Percentiles rank a stretch among this genome's conserved stretches.
Evolutionary conservation across 2,113 vertebrate genomes (phyloP).

Genomic region (Thunnus maccoyii): DNA sequence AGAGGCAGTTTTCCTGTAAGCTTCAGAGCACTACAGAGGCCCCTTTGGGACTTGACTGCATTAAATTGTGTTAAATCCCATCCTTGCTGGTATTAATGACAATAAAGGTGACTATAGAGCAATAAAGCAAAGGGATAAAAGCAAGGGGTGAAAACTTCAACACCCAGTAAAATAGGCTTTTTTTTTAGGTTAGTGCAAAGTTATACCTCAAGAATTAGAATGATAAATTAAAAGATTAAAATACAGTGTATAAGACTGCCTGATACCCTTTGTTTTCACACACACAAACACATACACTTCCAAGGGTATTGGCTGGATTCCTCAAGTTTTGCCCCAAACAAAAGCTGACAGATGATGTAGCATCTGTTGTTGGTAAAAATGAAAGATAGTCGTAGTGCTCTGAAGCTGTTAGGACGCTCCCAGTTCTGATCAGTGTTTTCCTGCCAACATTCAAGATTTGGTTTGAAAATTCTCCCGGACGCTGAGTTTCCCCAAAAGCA

Average conservation of each 20-base stretch:
- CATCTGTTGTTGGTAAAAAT: not conserved
- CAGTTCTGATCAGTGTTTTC: not conserved
- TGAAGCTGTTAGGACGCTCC: constrained; percentile 9
- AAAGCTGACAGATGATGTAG: not conserved
- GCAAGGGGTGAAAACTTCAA: not conserved
- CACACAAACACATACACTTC: not conserved
- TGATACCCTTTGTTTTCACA: not conserved
- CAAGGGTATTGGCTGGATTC: not conserved
- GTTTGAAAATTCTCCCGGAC: not conserved
- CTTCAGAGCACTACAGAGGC: constrained; percentile 5
- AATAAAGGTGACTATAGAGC: not conserved
- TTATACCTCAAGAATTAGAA: not conserved
- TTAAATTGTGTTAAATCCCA: not conserved
- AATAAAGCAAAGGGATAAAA: not conserved
- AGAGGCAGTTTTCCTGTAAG: constrained; percentile 13
- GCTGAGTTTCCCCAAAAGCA: not conserved
- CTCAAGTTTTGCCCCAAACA: not conserved
- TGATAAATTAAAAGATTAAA: not conserved
- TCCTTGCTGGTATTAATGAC: not conserved
- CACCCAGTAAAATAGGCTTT: too few relatives aligned
- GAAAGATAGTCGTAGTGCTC: not conserved
- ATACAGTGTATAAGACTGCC: too few relatives aligned
- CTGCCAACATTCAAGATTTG: constrained; percentile 8
- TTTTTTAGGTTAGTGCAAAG: constrained; percentile 16
- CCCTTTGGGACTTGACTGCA: constrained; percentile 8